phyloP scores from a whole-genome alignment of 1,140 invertebrate genomes.

The Drosophila gunungcola region DNA sequence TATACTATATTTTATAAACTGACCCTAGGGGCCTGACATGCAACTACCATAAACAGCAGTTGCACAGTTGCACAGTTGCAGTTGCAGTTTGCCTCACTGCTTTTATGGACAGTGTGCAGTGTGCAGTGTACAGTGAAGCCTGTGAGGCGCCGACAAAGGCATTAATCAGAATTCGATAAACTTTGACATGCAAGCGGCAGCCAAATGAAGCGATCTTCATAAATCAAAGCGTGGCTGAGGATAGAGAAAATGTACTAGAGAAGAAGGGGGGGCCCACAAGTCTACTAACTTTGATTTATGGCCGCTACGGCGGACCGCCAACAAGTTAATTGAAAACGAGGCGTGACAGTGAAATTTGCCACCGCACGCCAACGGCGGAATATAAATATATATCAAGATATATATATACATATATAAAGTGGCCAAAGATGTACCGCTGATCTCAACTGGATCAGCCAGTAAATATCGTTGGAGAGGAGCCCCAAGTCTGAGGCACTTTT shows the following conservation, averaged over 20 bases:
- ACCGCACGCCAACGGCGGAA: constrained; percentile 54
- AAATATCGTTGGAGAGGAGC: background rate
- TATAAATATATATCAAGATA: constrained; percentile 1
- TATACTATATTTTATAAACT: constrained; percentile 27
- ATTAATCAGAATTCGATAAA: constrained; percentile 74
- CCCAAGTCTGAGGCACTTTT: constrained; percentile 51
- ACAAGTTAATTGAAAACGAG: constrained; percentile 82
- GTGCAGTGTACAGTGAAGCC: constrained; percentile 9
- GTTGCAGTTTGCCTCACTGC: constrained; percentile 11
- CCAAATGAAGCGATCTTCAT: constrained; percentile 78
- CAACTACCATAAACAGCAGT: constrained; percentile 74
- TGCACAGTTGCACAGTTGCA: constrained; percentile 56
- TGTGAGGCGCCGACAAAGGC: constrained; percentile 50
- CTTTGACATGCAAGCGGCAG: constrained; percentile 66
- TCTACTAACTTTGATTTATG: constrained; percentile 64
- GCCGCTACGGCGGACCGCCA: constrained; percentile 62
- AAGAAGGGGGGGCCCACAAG: too few relatives aligned
- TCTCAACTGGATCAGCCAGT: constrained; percentile 35
- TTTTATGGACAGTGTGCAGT: constrained; percentile 45
- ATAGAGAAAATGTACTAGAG: background rate
- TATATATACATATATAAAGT: constrained; percentile 1
- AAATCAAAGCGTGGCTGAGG: constrained; percentile 53
- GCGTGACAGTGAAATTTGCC: constrained; percentile 81
- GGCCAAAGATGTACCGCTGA: constrained; percentile 31
- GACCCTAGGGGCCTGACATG: constrained; percentile 64